Evolutionary conservation across 2,888 invertebrate genomes (phyloP), one percentile per base, ranked within the genome.

Genomic region (Crepidodera aurea): DNA sequence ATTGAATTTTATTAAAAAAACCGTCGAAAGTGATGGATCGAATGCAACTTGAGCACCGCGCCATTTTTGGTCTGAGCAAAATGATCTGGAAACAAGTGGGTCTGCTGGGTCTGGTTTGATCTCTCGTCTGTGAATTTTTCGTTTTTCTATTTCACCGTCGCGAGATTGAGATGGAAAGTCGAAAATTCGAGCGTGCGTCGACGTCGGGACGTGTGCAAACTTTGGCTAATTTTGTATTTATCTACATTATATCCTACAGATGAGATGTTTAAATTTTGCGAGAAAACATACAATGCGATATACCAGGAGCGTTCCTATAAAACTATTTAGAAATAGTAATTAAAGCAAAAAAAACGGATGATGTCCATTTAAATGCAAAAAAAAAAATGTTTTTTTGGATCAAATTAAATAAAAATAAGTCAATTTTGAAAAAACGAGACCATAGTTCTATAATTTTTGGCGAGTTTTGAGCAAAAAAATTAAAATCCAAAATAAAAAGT

Each of bases 1-100:
- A n/a, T n/a, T n/a, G n/a, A n/a, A n/a, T n/a, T n/a, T n/a, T n/a
- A n/a, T n/a, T n/a, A n/a, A n/a, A n/a, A 22, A 22, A 22, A 22
- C 22, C 3, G 6, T 22, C 22, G 22, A 22, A 22, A 22, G n/a
- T n/a, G n/a, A n/a, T 22, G 22, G 2, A 22, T 22, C 6, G 22
- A 4, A 34, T 64, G 64, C 58, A 64, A 64, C 32, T 25, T 44
- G 64, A 64, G 64, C 51, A 51, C 13, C 58, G 57, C 51, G 39
- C 62, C 65, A 57, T 65, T 65, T 65, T 62, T 65, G 61, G 61
- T 48, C 42, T 29, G 63, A 55, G 34, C 22, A 48, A 50, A 57
- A 48, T 25, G 32, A 22, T 46, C 44, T 22, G 18, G 44, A 44
- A 44, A 44, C 48, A 27, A 56, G 46, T 39, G 56, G 22, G 46